A percentile compares a stretch with the other conserved stretches of the same genome.
Evolutionary conservation across 2,888 invertebrate genomes (phyloP).

Genomic region (Gastrophysa polygoni): DNA sequence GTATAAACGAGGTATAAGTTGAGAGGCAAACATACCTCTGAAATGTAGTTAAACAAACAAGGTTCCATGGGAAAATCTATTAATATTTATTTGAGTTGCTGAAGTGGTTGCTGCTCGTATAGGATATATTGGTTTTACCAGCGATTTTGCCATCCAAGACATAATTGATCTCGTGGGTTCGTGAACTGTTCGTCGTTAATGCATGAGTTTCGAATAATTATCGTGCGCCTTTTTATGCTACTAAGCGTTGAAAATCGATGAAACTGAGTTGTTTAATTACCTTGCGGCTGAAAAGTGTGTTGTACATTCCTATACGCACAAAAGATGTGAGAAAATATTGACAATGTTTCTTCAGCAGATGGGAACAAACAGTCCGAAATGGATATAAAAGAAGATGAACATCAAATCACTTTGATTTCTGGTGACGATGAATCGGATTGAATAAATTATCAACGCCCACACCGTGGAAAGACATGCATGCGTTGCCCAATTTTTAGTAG

Average conservation of each 20-base stretch:
- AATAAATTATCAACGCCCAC: too few species aligned
- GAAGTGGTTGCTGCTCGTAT: neutral
- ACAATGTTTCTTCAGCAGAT: too few species aligned
- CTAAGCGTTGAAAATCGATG: too few species aligned
- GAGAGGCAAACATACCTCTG: slow-evolving; percentile 1
- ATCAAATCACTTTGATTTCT: too few species aligned
- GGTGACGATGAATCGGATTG: too few species aligned
- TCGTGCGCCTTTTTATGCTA: too few species aligned
- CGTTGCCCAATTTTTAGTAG: neutral
- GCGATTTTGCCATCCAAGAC: neutral
- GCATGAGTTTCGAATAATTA: neutral
- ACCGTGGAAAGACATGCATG: neutral
- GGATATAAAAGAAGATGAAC: too few species aligned
- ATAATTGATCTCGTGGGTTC: neutral
- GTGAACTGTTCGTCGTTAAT: neutral
- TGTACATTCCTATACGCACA: too few species aligned
- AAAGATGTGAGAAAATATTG: too few species aligned
- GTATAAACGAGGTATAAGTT: neutral
- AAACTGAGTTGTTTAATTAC: too few species aligned
- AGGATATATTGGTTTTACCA: neutral
- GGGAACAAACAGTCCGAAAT: too few species aligned
- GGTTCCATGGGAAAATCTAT: neutral
- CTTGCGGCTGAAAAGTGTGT: too few species aligned
- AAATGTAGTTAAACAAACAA: neutral
- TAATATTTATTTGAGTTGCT: slow-evolving; percentile 3